Evolutionary conservation across 2,888 invertebrate species (phyloP), one percentile per base, ranked within the genome.

Genomic region (Lasioglossum villosulum): DNA sequence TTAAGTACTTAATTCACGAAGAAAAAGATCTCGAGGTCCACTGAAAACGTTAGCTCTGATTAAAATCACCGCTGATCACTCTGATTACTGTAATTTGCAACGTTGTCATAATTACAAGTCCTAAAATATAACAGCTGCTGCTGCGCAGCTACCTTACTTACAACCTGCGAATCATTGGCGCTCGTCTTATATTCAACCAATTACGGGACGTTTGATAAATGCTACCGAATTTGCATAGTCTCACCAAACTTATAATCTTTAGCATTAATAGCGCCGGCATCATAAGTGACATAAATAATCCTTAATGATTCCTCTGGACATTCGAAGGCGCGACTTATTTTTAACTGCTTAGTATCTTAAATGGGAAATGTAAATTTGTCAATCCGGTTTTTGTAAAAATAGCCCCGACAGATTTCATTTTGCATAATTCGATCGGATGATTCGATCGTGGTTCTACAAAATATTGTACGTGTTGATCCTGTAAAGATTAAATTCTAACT

Each of bases 81-180:
- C 79, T 76, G 80, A 86, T 77, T 80, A 80, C 74, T 34, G 48
- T 86, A 77, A 86, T 82, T 76, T 80, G 63, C 52, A 45, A 63
- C 59, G 56, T 48, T 70, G 66, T 42, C 56, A 75, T 82, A 77
- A 79, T 86, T 77, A 80, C 45, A 56, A 77, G 66, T 56, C 77
- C 76, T 82, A 76, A 86, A 82, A 82, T 77, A 79, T 45, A 63
- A 48, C 59, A 68, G 66, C 74, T 16, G 6, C 39, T 48, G 30
- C 6, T 66, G 0, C 37, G 39, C 37, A 14, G 56, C n/a, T 52
- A 52, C 30, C 83, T 83, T 71, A 72, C 27, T 45, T 30, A 27
- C 23, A 45, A 66, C 37, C 84, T 19, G 52, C 10, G 83, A 71
- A 75, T 42, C n/a, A 34, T 39, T 39, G 48, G 19, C 30, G 16